Percentiles rank a stretch among this genome's conserved stretches.
These are phyloP conservation scores for Actinia equina DNA, from an alignment of 64 coral and sea anemone genomes.

Conservation along the genomic window DNA sequence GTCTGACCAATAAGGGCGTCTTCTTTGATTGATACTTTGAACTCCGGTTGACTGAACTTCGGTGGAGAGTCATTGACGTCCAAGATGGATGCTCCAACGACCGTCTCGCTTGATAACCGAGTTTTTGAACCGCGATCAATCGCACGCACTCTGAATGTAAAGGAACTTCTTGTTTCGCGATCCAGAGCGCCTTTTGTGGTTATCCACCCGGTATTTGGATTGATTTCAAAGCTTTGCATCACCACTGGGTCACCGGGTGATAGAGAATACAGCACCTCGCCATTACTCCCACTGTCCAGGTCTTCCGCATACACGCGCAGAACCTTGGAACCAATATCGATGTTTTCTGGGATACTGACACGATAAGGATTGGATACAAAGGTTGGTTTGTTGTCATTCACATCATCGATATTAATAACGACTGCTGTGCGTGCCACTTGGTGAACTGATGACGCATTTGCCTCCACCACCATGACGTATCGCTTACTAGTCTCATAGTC, in stretches of 20 bases:
- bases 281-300: slow-evolving; percentile 61
- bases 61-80: slow-evolving; percentile 89
- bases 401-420: slow-evolving; percentile 59
- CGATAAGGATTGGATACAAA: slow-evolving; percentile 84
- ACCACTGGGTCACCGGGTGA: slow-evolving; percentile 12
- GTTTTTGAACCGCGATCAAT: slow-evolving; percentile 54
- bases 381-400: slow-evolving; percentile 76
- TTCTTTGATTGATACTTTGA: slow-evolving; percentile 57
- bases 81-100: slow-evolving; percentile 54
- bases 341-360: slow-evolving; percentile 82
- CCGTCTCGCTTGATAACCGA: slow-evolving; percentile 49
- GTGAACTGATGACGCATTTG: slow-evolving; percentile 53
- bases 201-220: slow-evolving; percentile 77
- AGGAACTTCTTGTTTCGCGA: slow-evolving; percentile 53
- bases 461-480: slow-evolving; percentile 87
- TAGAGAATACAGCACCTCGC: slow-evolving; percentile 56
- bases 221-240: slow-evolving; percentile 52
- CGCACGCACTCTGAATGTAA: slow-evolving; percentile 66
- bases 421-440: slow-evolving; percentile 71
- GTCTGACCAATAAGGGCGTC: slow-evolving; percentile 85
- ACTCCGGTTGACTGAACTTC: slow-evolving; percentile 53
- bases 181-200: slow-evolving; percentile 61
- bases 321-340: slow-evolving; percentile 61
- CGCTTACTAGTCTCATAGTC: slow-evolving; percentile 83
- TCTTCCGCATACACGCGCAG: slow-evolving; percentile 87